Evolutionary conservation across 2,797 vertebrate genomes (phyloP).

Genomic region (Bucorvus abyssinicus): DNA sequence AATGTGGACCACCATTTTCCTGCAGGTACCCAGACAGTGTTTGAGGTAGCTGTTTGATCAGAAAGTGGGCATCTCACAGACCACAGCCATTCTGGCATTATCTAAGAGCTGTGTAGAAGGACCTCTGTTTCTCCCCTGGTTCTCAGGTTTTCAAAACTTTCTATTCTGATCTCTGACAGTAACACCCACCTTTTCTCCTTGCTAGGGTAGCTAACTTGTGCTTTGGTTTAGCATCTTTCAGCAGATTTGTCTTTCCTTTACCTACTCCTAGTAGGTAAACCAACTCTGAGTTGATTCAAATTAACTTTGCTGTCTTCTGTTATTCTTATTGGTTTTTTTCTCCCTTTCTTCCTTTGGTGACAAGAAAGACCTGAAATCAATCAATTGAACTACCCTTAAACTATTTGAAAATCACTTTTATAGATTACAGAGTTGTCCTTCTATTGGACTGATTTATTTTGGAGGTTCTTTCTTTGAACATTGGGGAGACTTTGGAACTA

Average conservation of each 20-base stretch:
- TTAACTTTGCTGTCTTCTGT: neutral
- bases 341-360: neutral
- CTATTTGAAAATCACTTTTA: neutral
- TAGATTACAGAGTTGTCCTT: neutral
- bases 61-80: neutral
- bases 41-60: neutral
- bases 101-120: neutral
- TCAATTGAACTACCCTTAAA: neutral
- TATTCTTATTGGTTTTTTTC: neutral
- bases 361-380: neutral
- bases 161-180: neutral
- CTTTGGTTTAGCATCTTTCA: neutral
- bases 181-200: neutral
- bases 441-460: neutral
- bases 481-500: neutral
- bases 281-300: neutral
- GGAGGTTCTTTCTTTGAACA: neutral
- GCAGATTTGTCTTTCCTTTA: neutral
- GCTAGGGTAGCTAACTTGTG: neutral
- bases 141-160: neutral
- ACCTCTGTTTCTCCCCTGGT: neutral
- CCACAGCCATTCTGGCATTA: neutral
- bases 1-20: neutral
- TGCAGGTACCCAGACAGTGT: neutral
- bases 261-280: neutral